phyloP scores from a whole-genome alignment of 2,113 vertebrate genomes.

The Tonatia bakeri region DNA sequence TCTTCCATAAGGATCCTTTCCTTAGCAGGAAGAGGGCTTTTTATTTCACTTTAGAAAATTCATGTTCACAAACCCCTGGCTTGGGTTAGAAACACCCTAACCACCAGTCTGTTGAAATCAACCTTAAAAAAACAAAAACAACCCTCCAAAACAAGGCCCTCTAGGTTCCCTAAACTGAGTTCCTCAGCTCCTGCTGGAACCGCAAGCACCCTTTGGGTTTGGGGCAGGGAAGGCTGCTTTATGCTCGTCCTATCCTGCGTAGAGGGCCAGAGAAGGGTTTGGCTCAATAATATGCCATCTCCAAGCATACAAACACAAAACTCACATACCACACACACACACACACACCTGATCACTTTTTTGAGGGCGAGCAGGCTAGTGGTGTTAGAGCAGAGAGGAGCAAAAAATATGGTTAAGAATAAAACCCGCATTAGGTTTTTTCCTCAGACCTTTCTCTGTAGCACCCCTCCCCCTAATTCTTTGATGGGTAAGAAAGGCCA shows the following conservation, averaged over 20 bases:
- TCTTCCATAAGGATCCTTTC: constrained; percentile 35
- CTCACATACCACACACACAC: background rate
- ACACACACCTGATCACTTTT: background rate
- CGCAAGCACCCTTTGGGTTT: background rate
- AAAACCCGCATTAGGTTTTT: constrained; percentile 6
- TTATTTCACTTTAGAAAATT: constrained; percentile 52
- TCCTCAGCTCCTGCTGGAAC: background rate
- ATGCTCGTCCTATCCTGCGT: background rate
- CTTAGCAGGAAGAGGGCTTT: constrained; percentile 38
- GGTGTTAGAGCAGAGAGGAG: constrained; percentile 27
- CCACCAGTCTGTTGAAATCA: background rate
- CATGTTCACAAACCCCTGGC: constrained; percentile 3
- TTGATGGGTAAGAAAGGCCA: background rate
- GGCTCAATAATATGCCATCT: constrained; percentile 53
- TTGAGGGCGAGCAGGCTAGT: background rate
- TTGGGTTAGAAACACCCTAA: constrained; percentile 31
- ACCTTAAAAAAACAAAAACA: background rate
- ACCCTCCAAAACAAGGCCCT: background rate
- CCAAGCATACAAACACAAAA: constrained; percentile 14
- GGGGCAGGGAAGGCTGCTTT: background rate
- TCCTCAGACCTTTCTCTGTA: background rate
- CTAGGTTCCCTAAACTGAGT: background rate
- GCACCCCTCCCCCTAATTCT: background rate
- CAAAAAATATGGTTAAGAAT: background rate
- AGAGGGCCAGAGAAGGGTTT: constrained; percentile 36